Evolutionary conservation across 2,888 invertebrate genomes (phyloP).

Genomic region (Petrolisthes cinctipes): DNA sequence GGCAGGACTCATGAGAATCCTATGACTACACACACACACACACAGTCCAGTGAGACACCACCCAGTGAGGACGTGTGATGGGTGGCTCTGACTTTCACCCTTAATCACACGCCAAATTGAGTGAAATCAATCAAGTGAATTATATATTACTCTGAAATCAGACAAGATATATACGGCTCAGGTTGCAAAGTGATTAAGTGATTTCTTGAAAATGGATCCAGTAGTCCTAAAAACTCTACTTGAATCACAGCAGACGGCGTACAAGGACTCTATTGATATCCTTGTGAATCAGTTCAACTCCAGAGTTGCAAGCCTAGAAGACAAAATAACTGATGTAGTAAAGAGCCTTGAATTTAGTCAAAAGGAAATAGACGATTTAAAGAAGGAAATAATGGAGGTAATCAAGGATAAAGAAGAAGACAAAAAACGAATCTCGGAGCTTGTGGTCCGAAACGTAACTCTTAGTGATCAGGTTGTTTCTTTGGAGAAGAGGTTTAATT

Average conservation of each 20-base stretch:
- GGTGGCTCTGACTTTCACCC: no score
- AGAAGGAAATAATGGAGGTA: conserved; percentile 6
- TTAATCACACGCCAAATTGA: no score
- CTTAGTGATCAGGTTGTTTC: no score
- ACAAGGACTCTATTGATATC: conserved; percentile 4
- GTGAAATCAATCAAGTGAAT: no score
- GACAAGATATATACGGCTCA: no score
- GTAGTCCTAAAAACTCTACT: background rate
- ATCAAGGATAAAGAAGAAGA: background rate
- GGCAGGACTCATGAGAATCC: no score
- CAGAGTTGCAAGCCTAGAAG: background rate
- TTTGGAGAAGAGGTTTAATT: background rate
- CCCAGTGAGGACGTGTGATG: no score
- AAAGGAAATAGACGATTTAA: background rate
- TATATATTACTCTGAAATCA: no score
- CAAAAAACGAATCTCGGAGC: background rate
- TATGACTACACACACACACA: no score
- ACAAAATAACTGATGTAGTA: background rate
- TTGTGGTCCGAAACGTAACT: background rate
- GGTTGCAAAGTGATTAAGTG: no score
- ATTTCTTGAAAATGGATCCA: background rate
- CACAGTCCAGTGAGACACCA: no score
- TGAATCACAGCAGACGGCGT: background rate
- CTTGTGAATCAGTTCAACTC: conserved; percentile 10
- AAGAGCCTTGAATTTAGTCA: conserved; percentile 21